Percentiles rank a stretch among this genome's conserved stretches.
Evolutionary conservation across 2,888 invertebrate species (phyloP).

Genomic region (Aleiodes alternator): DNA sequence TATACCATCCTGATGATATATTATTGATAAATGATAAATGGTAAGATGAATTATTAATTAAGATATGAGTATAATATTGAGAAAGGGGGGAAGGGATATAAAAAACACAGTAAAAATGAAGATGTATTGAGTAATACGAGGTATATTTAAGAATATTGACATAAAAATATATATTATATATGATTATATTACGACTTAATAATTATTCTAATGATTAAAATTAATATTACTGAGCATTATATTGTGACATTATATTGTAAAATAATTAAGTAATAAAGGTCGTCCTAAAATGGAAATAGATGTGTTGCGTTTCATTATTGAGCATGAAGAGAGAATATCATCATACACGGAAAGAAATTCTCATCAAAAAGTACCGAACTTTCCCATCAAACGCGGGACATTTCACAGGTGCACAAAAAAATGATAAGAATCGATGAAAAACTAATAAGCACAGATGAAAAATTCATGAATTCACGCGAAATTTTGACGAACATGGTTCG

Average conservation of each 20-base stretch:
- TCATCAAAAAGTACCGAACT: no score
- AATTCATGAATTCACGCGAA: no score
- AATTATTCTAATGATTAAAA: conserved; percentile 67
- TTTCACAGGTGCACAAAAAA: no score
- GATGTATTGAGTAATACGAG: conserved; percentile 69
- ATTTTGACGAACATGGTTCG: no score
- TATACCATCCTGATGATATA: conserved; percentile 69
- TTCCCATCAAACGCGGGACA: no score
- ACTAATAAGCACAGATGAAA: no score
- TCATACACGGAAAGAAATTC: no score
- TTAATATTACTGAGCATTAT: conserved; percentile 70
- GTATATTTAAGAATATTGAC: conserved; percentile 69
- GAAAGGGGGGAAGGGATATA: neutral
- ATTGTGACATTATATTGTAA: conserved; percentile 69
- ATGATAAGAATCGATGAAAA: no score
- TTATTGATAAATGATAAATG: conserved; percentile 43
- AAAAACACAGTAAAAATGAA: conserved; percentile 57
- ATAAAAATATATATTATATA: conserved; percentile 65
- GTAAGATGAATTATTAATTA: conserved; percentile 55
- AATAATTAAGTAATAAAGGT: conserved; percentile 73
- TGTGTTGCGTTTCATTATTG: no score
- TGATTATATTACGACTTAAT: conserved; percentile 62
- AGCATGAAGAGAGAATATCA: no score
- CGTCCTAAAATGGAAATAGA: conserved; percentile 64
- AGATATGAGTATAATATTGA: conserved; percentile 49